Evolutionary conservation across 2,888 invertebrate species (phyloP), one percentile per base, ranked within the genome.

Genomic region (Diadromus collaris): DNA sequence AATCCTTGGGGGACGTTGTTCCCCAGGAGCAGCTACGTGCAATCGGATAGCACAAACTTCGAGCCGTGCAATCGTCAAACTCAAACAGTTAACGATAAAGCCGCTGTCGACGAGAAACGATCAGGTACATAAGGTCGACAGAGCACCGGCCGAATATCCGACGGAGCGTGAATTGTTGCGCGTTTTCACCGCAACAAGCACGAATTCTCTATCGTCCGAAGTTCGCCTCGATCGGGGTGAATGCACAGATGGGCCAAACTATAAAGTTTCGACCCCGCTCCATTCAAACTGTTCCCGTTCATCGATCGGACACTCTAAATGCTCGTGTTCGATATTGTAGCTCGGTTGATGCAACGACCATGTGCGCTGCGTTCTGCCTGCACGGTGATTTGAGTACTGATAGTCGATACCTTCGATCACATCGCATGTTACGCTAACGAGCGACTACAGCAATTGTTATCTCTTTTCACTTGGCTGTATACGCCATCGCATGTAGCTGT

Each of bases 51-150:
- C 46, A 24, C 5, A 0, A 58, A 69, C 41, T 68, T 56, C 2
- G 16, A 19, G 38, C n/a, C 16, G 2, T 10, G 51, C 51, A n/a
- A 41, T 44, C 41, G 65, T 74, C 38, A n/a, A 75, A 69, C 68
- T 54, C 68, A 21, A 29, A 61, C 32, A 19, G 61, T 29, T 63
- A 75, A 29, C 61, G 54, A 54, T 61, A 54, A 63, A 75, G 51
- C 54, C 61, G 63, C 44, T 56, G 75, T 56, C 68, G 63, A 75
- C 68, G 41, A 56, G 68, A 63, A 68, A 51, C 60, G 58, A 60
- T 48, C 21, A 54, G 19, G 19, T 24, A 56, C 56, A 10, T 60
- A 60, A 61, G 41, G n/a, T 38, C 51, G 61, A 54, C 41, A 24
- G 19, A 44, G 41, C 68, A 51, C 29, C 34, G 19, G n/a, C 41